Conservation (phyloP, 2,797 vertebrate genomes). For the Sarcoramphus papa region DNA sequence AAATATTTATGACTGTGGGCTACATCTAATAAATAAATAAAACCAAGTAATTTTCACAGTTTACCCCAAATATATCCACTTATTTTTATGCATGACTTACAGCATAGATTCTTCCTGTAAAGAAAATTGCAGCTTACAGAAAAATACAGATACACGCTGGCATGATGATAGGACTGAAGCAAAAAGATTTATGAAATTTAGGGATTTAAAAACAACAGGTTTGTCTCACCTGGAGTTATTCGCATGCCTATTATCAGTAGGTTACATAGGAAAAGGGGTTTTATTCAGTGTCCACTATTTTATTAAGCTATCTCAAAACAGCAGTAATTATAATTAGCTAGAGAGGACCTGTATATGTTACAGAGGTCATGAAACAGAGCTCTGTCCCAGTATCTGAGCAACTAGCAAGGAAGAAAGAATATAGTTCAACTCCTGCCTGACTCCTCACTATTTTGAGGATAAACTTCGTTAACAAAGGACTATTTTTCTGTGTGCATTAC, state of each 20-base stretch:
- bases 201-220: background rate
- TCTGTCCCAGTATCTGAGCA: background rate
- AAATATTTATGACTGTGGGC: background rate
- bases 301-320: background rate
- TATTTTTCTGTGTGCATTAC: background rate
- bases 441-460: background rate
- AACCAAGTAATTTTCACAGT: background rate
- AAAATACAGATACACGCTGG: background rate
- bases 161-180: background rate
- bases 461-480: background rate
- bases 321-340: background rate
- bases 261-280: background rate
- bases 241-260: background rate
- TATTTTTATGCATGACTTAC: background rate
- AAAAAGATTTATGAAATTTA: background rate
- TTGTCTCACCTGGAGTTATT: background rate
- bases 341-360: background rate
- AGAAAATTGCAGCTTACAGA: background rate
- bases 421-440: background rate
- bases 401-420: background rate
- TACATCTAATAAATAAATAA: slow-evolving; percentile 21
- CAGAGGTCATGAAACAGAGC: background rate
- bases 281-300: background rate
- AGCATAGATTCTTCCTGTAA: background rate
- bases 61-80: background rate